Conservation (phyloP, 2,797 vertebrate genomes). For the Lophius americanus region DNA sequence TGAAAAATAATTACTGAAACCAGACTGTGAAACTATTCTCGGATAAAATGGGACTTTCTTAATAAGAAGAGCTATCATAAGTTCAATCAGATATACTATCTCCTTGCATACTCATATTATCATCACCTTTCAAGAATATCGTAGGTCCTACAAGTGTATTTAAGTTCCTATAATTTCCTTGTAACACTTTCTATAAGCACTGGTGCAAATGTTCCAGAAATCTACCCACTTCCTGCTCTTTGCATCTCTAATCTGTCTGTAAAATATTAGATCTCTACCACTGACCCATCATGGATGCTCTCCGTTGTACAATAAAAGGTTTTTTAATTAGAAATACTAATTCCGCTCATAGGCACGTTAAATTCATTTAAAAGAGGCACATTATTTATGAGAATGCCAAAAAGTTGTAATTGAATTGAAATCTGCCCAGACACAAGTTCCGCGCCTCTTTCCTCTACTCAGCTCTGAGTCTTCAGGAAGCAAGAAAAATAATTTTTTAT, state of each 20-base stretch:
- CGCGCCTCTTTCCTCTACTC: constrained; percentile 21
- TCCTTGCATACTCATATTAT: too few relatives aligned
- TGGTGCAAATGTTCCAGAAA: constrained; percentile 51
- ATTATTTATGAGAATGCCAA: constrained; percentile 68
- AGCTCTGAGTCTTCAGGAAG: constrained; percentile 23
- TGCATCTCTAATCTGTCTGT: constrained; percentile 64
- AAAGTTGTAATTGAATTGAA: constrained; percentile 53
- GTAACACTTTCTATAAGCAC: constrained; percentile 53
- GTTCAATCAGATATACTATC: too few relatives aligned
- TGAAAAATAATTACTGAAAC: too few relatives aligned
- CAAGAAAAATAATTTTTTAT: constrained; percentile 54
- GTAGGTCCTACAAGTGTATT: too few relatives aligned
- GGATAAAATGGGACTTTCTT: too few relatives aligned
- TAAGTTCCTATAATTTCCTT: constrained; percentile 20
- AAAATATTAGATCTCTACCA: constrained; percentile 68
- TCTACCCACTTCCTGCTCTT: constrained; percentile 33
- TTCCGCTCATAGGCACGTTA: constrained; percentile 69
- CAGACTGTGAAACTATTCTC: too few relatives aligned
- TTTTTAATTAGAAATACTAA: constrained; percentile 77
- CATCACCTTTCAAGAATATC: too few relatives aligned
- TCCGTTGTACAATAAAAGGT: constrained; percentile 65
- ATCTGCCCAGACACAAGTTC: constrained; percentile 26
- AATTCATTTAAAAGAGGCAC: constrained; percentile 67
- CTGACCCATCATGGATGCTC: constrained; percentile 59
- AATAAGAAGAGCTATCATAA: too few relatives aligned